A percentile compares a stretch with the other conserved stretches of the same genome.
These are phyloP conservation scores for Tetrapedia diversipes DNA, from an alignment of 2,888 invertebrate species.

Conservation along the genomic window DNA sequence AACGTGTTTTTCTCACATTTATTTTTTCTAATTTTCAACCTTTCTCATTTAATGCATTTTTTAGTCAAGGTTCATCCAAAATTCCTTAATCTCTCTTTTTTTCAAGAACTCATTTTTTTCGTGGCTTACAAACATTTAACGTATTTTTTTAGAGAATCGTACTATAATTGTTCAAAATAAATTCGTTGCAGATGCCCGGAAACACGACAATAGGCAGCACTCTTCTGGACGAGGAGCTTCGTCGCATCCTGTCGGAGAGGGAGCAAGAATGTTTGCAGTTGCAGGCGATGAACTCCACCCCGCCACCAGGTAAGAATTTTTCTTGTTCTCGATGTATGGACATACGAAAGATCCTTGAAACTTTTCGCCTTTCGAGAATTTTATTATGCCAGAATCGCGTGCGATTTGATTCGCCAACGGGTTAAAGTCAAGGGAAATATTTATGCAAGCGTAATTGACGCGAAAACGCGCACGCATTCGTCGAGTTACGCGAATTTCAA, in stretches of 20 bases:
- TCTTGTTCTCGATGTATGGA: background rate
- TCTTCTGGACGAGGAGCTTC: slow-evolving; percentile 73
- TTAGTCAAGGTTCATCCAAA: too few species aligned
- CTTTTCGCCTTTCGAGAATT: background rate
- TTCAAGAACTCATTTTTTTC: too few species aligned
- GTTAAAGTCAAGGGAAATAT: background rate
- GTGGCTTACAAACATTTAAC: too few species aligned
- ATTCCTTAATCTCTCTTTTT: too few species aligned
- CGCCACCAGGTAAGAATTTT: slow-evolving; percentile 71
- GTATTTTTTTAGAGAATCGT: too few species aligned
- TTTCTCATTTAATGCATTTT: too few species aligned
- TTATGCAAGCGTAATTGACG: background rate
- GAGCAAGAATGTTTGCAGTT: slow-evolving; percentile 72
- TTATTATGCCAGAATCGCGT: background rate
- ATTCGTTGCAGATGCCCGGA: slow-evolving; percentile 71
- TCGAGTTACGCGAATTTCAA: background rate
- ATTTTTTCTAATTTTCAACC: too few species aligned
- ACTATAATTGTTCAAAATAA: too few species aligned
- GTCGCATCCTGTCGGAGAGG: slow-evolving; percentile 68
- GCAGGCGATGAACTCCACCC: slow-evolving; percentile 69
- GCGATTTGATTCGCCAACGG: background rate
- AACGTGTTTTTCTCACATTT: too few species aligned
- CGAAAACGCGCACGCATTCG: too few species aligned
- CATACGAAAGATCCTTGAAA: background rate
- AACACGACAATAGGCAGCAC: slow-evolving; percentile 76